Evolutionary conservation across 1,140 invertebrate species (phyloP).

Genomic region (Bombus sylvicola): DNA sequence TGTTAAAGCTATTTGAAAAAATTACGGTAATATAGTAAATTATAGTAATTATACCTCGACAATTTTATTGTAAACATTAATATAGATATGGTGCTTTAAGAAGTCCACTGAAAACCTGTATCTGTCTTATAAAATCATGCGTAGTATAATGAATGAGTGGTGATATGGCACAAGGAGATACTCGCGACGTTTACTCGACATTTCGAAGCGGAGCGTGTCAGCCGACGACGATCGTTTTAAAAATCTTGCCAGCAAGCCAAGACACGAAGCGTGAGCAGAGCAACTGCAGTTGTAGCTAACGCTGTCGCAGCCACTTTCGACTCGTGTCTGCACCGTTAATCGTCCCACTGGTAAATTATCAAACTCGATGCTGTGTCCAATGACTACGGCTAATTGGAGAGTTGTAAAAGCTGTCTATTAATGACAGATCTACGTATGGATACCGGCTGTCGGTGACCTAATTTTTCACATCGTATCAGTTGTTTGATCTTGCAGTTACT

Average conservation of each 20-base stretch:
- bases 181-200: background rate
- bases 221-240: slow-evolving; percentile 22
- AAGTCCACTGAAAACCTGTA: too few relatives aligned
- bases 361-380: background rate
- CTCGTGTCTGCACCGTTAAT: slow-evolving; percentile 43
- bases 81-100: too few relatives aligned
- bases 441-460: background rate
- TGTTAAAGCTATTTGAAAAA: too few relatives aligned
- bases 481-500: background rate
- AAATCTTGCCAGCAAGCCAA: slow-evolving; percentile 11
- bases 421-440: background rate
- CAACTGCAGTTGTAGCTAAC: slow-evolving; percentile 37
- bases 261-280: slow-evolving; percentile 25
- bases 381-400: slow-evolving; percentile 1
- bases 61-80: too few relatives aligned
- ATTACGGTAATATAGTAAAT: too few relatives aligned
- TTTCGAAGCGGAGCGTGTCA: slow-evolving; percentile 31
- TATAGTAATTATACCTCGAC: too few relatives aligned
- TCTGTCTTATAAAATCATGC: too few relatives aligned
- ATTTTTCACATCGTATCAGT: background rate
- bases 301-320: slow-evolving; percentile 22
- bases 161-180: background rate
- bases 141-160: too few relatives aligned
- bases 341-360: slow-evolving; percentile 51
- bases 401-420: background rate